Percentiles rank a stretch among this genome's conserved stretches.
Evolutionary conservation across 2,113 vertebrate species (phyloP).

Genomic region (Oreotrochilus melanogaster): DNA sequence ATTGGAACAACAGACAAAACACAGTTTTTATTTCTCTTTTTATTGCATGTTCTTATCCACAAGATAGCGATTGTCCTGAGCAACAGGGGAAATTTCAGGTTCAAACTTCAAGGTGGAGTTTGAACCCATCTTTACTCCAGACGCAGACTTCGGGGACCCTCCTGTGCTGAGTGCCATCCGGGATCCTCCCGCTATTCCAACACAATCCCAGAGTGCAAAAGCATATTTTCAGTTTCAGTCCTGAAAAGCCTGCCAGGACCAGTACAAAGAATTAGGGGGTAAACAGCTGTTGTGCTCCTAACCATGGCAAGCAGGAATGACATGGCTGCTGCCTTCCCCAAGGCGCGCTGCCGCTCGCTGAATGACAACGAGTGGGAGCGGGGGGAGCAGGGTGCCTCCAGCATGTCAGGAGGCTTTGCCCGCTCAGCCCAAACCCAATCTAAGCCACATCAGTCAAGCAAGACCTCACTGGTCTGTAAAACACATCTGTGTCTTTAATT

Average conservation of each 20-base stretch:
- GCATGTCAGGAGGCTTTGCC: slow-evolving; percentile 7
- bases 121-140: neutral
- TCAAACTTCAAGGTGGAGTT: neutral
- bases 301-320: neutral
- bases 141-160: neutral
- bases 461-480: slow-evolving; percentile 29
- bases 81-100: neutral
- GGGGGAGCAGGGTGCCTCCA: neutral
- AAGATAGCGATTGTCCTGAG: neutral
- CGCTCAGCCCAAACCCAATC: neutral
- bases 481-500: slow-evolving; percentile 58
- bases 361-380: neutral
- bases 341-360: neutral
- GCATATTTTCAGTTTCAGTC: slow-evolving; percentile 34
- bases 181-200: neutral
- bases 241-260: slow-evolving; percentile 11
- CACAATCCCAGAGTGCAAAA: neutral
- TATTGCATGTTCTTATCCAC: neutral
- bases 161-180: neutral
- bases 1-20: neutral
- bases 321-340: slow-evolving; percentile 40
- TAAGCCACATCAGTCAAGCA: neutral
- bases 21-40: neutral
- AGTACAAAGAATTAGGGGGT: neutral
- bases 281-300: slow-evolving; percentile 49